Evolutionary conservation across 2,888 invertebrate species (phyloP).

Genomic region (Leptarthrus brevirostris): DNA sequence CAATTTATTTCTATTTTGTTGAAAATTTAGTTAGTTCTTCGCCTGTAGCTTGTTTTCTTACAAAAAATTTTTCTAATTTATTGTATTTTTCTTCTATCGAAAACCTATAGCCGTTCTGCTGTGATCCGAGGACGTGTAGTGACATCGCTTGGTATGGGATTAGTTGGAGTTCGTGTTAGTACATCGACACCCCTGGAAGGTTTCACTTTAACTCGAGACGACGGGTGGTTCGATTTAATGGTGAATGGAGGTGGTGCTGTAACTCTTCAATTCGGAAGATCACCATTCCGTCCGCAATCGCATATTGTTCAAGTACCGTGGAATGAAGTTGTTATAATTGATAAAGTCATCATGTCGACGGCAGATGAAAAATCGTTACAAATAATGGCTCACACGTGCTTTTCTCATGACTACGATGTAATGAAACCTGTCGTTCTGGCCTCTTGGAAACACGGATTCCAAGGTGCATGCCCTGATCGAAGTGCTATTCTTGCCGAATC

Average conservation of each 20-base stretch:
- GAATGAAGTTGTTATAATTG: constrained; percentile 97
- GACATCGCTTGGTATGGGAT: constrained; percentile 89
- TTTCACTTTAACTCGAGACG: constrained; percentile 91
- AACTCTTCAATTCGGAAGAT: constrained; percentile 91
- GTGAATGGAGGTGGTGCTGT: constrained; percentile 99
- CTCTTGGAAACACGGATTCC: constrained; percentile 95
- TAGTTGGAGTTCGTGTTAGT: constrained; percentile 95
- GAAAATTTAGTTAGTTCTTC: neutral
- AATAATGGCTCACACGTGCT: constrained; percentile 80
- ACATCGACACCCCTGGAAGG: constrained; percentile 95
- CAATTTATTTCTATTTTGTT: neutral
- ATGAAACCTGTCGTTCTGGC: constrained; percentile 95
- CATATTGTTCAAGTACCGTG: constrained; percentile 94
- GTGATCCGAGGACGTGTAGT: constrained; percentile 96
- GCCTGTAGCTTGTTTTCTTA: constrained; percentile 50
- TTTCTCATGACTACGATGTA: constrained; percentile 88
- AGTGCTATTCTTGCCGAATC: constrained; percentile 91
- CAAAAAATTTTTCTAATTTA: no score
- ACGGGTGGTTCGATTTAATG: constrained; percentile 97
- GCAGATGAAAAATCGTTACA: constrained; percentile 80
- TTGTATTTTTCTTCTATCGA: no score
- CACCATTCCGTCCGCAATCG: constrained; percentile 88
- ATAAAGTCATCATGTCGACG: constrained; percentile 84
- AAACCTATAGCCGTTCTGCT: constrained; percentile 85
- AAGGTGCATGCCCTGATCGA: constrained; percentile 93